phyloP scores from a whole-genome alignment of 2,113 vertebrate species.

The Ochotona curzoniae region DNA sequence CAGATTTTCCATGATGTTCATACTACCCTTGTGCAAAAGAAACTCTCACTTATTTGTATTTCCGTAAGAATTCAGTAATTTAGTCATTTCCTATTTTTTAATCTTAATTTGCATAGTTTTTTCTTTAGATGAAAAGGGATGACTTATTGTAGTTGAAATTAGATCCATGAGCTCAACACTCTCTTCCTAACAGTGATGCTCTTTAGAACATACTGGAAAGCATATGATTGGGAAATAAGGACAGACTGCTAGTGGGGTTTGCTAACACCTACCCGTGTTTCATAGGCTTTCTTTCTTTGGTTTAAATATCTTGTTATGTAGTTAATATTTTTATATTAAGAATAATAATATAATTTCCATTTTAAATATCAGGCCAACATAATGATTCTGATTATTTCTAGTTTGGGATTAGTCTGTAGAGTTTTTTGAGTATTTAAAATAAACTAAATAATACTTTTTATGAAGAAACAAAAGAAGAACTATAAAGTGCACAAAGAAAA shows the following conservation, averaged over 20 bases:
- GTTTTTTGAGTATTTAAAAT: background rate
- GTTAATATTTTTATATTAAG: slow-evolving; percentile 40
- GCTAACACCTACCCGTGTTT: slow-evolving; percentile 33
- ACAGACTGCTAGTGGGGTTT: slow-evolving; percentile 58
- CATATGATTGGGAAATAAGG: slow-evolving; percentile 56
- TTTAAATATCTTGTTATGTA: slow-evolving; percentile 44
- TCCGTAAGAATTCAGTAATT: slow-evolving; percentile 55
- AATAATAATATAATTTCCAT: background rate
- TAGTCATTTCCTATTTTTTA: slow-evolving; percentile 35
- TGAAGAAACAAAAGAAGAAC: background rate
- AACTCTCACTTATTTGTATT: background rate
- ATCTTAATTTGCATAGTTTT: slow-evolving; percentile 50
- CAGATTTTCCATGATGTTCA: slow-evolving; percentile 31
- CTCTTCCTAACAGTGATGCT: slow-evolving; percentile 42
- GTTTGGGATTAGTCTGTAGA: background rate
- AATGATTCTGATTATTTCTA: slow-evolving; percentile 55
- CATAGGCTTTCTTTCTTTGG: slow-evolving; percentile 21
- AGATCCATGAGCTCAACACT: slow-evolving; percentile 69
- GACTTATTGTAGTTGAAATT: slow-evolving; percentile 68
- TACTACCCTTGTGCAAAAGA: background rate
- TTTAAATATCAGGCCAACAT: slow-evolving; percentile 41
- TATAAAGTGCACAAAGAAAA: too few relatives aligned
- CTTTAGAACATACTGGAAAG: slow-evolving; percentile 54
- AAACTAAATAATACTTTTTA: slow-evolving; percentile 12
- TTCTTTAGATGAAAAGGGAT: slow-evolving; percentile 32